Evolutionary conservation across 2,888 invertebrate species (phyloP).

Genomic region (Carpatolechia fugitivella): DNA sequence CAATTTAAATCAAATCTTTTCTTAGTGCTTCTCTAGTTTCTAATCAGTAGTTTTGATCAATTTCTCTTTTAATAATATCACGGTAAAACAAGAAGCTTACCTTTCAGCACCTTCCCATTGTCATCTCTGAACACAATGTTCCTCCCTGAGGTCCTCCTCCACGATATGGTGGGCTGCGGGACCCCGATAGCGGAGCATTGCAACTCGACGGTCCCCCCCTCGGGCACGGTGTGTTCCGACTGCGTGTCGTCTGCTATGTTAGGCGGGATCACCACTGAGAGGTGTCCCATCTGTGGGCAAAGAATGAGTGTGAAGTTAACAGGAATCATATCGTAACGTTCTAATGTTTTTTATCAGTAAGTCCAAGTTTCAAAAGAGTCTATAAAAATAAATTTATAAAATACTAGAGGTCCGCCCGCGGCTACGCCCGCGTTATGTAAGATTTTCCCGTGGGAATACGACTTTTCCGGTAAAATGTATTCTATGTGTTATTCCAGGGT

Average conservation of each 20-base stretch:
- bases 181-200: conserved; percentile 89
- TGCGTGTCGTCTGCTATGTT: conserved; percentile 84
- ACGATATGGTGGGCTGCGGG: conserved; percentile 87
- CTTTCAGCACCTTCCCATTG: conserved; percentile 82
- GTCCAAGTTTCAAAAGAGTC: too few relatives aligned
- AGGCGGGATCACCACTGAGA: conserved; percentile 92
- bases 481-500: too few relatives aligned
- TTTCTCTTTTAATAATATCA: too few relatives aligned
- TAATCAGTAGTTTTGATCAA: too few relatives aligned
- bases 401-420: too few relatives aligned
- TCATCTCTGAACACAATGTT: conserved; percentile 87
- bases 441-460: too few relatives aligned
- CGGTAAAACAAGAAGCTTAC: conserved; percentile 60
- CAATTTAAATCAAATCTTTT: too few relatives aligned
- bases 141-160: conserved; percentile 88
- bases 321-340: not conserved
- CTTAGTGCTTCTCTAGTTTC: too few relatives aligned
- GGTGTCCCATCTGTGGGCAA: conserved; percentile 85
- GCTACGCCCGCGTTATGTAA: too few relatives aligned
- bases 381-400: too few relatives aligned
- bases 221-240: conserved; percentile 85
- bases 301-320: not conserved
- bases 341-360: not conserved
- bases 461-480: too few relatives aligned
- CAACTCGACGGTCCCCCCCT: conserved; percentile 88